Evolutionary conservation across 1,140 invertebrate genomes (phyloP).

Genomic region (Atopsyche davidsoni): DNA sequence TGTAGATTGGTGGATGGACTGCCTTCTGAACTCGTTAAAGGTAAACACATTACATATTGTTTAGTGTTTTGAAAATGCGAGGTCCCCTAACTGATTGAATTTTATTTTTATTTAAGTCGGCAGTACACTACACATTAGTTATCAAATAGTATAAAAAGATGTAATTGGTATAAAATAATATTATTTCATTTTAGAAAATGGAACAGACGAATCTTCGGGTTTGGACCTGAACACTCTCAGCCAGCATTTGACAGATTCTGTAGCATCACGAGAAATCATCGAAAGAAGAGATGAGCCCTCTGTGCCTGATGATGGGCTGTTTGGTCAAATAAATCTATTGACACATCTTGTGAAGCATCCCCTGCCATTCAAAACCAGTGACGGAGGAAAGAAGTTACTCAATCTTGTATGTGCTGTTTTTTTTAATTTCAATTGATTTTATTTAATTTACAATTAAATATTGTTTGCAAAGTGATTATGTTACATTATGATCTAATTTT

Average conservation of each 20-base stretch:
- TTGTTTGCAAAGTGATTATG: constrained; percentile 2
- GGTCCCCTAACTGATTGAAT: no score
- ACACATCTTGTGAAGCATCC: constrained; percentile 85
- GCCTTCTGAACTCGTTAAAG: constrained; percentile 71
- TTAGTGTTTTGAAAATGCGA: no score
- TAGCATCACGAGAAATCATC: constrained; percentile 70
- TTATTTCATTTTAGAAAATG: constrained; percentile 36
- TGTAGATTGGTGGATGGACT: constrained; percentile 81
- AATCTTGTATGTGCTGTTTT: constrained; percentile 48
- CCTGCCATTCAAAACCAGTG: constrained; percentile 75
- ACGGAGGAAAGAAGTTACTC: constrained; percentile 68
- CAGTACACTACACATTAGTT: background rate
- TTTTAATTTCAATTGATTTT: no score
- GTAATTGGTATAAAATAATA: no score
- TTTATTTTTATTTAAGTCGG: background rate
- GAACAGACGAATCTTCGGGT: constrained; percentile 43
- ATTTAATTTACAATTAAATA: no score
- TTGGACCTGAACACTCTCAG: constrained; percentile 60
- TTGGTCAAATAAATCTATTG: constrained; percentile 80
- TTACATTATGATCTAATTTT: constrained; percentile 6
- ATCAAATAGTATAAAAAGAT: no score
- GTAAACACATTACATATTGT: constrained; percentile 30
- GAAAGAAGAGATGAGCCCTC: constrained; percentile 73
- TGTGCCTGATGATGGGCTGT: constrained; percentile 83
- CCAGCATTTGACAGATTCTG: constrained; percentile 64